phyloP scores from a whole-genome alignment of 2,888 invertebrate species.

The Drosophila nigritarsus region DNA sequence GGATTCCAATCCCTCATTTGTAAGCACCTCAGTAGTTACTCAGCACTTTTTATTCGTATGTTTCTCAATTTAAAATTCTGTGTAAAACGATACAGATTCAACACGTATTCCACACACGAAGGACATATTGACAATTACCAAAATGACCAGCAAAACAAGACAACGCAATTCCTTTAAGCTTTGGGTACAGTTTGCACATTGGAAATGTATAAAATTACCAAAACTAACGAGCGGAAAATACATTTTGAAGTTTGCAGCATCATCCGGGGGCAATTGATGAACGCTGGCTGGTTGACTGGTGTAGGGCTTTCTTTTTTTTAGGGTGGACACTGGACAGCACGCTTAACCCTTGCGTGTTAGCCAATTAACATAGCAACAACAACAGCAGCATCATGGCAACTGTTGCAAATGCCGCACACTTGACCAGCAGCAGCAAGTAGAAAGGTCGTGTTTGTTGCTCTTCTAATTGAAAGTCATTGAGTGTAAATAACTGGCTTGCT shows the following conservation, averaged over 20 bases:
- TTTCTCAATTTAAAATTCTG: background rate
- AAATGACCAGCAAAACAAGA: slow-evolving; percentile 46
- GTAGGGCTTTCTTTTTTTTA: slow-evolving; percentile 10
- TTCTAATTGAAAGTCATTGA: slow-evolving; percentile 79
- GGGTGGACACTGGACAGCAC: slow-evolving; percentile 29
- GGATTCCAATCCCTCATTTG: background rate
- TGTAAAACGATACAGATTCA: background rate
- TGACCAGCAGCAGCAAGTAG: slow-evolving; percentile 45
- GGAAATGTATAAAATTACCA: slow-evolving; percentile 45
- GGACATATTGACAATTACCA: slow-evolving; percentile 31
- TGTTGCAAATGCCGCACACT: slow-evolving; percentile 37
- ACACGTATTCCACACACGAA: slow-evolving; percentile 23
- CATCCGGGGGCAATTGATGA: slow-evolving; percentile 43
- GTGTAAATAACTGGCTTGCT: slow-evolving; percentile 62
- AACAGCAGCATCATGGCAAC: slow-evolving; percentile 16
- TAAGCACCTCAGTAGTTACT: background rate
- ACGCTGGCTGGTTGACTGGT: slow-evolving; percentile 14
- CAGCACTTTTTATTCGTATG: background rate
- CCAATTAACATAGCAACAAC: slow-evolving; percentile 69
- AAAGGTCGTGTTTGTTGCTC: slow-evolving; percentile 25
- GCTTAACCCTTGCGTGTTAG: slow-evolving; percentile 66
- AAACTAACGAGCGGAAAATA: slow-evolving; percentile 76
- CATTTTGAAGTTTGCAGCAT: slow-evolving; percentile 70
- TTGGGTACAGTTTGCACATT: slow-evolving; percentile 34
- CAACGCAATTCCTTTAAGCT: background rate